Base-by-base conservation (phyloP, 2,797 vertebrate species). In the Dipus sagitta region DNA sequence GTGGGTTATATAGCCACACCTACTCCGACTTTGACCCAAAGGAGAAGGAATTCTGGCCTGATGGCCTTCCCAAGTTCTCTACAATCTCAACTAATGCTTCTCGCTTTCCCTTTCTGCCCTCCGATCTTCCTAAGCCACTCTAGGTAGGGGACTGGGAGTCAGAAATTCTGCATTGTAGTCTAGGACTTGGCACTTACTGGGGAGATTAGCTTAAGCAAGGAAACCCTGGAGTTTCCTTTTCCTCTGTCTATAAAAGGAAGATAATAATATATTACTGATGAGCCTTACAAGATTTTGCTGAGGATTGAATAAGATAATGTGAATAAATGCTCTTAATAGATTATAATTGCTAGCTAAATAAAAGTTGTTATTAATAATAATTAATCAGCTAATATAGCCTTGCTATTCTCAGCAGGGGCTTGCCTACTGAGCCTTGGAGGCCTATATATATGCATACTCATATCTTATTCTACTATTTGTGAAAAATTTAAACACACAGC, bases 261-360 rank as follows among this genome's bases (percentile, higher is more conserved):
- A 88, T 93, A 92, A 95, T 94, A 94, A 95, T 86, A 95, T 77
- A 93, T 86, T 94, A 90, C 96, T 94, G 90, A 91, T 89, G 87
- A 94, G 92, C 71, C 64, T 91, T 88, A 80, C 32, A 95, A 82
- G 88, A 76, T 91, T 95, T 96, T 96, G 90, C 90, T 87, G 79
- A 96, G 93, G 85, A 58, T 58, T 94, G 79, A 94, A 58, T 96
- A 90, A 88, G 77, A 83, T 70, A 93, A 96, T 95, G 79, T 81
- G 80, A 94, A 78, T 91, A 86, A 96, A 93, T 94, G 86, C 65
- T 93, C 92, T 88, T 96, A 95, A 96, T 95, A 95, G 96, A 88
- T 94, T 94, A 91, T 94, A 95, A 96, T 93, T 95, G 74, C 96
- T 96, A 94, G 92, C 92, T 94, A 92, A 95, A 96, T 92, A 96